Evolutionary conservation across 2,113 vertebrate species (phyloP).

Genomic region (Archocentrus centrarchus): DNA sequence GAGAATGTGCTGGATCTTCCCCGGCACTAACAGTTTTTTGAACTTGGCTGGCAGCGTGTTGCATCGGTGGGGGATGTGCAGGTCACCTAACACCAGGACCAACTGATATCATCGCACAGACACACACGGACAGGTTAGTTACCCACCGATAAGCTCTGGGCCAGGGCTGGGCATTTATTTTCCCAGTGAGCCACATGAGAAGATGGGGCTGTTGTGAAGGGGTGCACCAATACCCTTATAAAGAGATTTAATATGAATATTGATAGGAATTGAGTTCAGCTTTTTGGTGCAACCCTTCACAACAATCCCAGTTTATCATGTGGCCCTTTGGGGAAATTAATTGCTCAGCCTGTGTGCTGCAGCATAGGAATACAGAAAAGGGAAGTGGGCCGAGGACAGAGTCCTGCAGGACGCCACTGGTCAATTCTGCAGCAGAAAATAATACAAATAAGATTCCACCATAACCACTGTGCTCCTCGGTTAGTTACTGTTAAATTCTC

Average conservation of each 20-base stretch:
- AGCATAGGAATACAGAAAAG: not conserved
- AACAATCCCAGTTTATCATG: not conserved
- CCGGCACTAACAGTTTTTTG: constrained; percentile 97
- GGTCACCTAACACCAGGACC: constrained; percentile 98
- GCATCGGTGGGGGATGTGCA: constrained; percentile 98
- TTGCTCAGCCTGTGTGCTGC: not conserved
- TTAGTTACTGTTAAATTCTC: constrained; percentile 1
- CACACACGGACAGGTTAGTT: constrained; percentile 33
- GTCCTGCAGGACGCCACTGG: constrained; percentile 11
- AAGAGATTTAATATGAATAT: not conserved
- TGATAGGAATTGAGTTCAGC: not conserved
- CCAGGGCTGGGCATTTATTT: not conserved
- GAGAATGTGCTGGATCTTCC: constrained; percentile 99
- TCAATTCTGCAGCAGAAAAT: not conserved
- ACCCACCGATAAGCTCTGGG: not conserved
- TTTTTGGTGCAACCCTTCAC: not conserved
- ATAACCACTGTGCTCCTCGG: not conserved
- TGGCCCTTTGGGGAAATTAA: not conserved
- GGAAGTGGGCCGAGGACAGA: constrained; percentile 1
- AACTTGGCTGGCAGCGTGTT: constrained; percentile 98
- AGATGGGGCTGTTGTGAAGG: not conserved
- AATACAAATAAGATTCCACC: not conserved
- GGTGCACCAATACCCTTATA: not conserved
- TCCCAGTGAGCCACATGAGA: not conserved
- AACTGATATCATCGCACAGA: constrained; percentile 82